Evolutionary conservation across 2,888 invertebrate species (phyloP).

Genomic region (Metallyticus violacea): DNA sequence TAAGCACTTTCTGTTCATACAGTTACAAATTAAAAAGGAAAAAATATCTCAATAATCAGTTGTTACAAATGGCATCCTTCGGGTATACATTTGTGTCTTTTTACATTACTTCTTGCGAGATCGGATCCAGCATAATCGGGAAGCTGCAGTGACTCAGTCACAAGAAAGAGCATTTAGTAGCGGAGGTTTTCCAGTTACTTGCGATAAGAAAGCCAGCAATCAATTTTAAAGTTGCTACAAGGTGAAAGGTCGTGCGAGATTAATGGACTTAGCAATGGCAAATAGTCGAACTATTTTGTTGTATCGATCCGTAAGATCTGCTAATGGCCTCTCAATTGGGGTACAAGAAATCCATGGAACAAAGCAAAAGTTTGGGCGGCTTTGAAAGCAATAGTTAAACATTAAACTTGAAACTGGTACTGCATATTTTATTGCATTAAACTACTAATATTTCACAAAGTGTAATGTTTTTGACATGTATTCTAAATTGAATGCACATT

Average conservation of each 20-base stretch:
- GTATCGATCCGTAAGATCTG: neutral
- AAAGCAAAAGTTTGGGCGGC: neutral
- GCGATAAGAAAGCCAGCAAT: neutral
- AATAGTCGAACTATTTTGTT: neutral
- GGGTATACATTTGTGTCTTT: neutral
- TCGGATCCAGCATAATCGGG: neutral
- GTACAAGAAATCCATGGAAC: neutral
- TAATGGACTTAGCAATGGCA: neutral
- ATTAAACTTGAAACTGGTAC: too few relatives aligned
- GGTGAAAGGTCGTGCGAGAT: slow-evolving; percentile 6
- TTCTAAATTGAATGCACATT: too few relatives aligned
- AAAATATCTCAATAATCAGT: too few relatives aligned
- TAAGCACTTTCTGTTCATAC: too few relatives aligned
- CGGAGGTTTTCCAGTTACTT: neutral
- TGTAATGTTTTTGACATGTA: too few relatives aligned
- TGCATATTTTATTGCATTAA: too few relatives aligned
- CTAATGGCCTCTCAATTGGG: slow-evolving; percentile 11
- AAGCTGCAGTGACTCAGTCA: neutral
- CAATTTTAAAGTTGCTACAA: slow-evolving; percentile 14
- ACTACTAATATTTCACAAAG: too few relatives aligned
- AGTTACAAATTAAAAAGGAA: too few relatives aligned
- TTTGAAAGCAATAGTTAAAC: neutral
- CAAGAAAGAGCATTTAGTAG: neutral
- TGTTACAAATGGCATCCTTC: too few relatives aligned
- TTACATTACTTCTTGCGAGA: neutral